Evolutionary conservation across 2,113 vertebrate genomes (phyloP).

Genomic region (Okapia johnstoni): DNA sequence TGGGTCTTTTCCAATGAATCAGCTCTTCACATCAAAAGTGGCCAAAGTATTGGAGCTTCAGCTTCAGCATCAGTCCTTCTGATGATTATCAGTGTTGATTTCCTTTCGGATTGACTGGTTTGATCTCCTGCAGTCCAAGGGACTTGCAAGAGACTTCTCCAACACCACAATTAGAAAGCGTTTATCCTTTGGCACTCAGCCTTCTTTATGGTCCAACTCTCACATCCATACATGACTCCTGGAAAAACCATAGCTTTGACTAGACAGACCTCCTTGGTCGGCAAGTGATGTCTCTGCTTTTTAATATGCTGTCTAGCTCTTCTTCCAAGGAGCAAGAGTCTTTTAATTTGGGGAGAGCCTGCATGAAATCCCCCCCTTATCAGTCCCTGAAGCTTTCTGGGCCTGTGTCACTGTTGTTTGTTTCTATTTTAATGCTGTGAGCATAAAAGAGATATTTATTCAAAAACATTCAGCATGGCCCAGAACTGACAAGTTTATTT

Average conservation of each 20-base stretch:
- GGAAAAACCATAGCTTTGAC: background rate
- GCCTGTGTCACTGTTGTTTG: background rate
- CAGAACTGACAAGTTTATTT: background rate
- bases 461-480: background rate
- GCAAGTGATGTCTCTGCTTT: background rate
- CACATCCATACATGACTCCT: background rate
- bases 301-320: background rate
- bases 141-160: background rate
- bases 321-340: background rate
- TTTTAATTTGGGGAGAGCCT: background rate
- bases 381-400: background rate
- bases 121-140: background rate
- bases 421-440: background rate
- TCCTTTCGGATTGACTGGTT: background rate
- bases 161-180: background rate
- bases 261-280: background rate
- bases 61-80: background rate
- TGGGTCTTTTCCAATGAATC: background rate
- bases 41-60: background rate
- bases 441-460: background rate
- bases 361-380: background rate
- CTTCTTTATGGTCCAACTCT: background rate
- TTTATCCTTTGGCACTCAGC: background rate
- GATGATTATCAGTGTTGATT: background rate
- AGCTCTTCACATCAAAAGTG: background rate